Percentiles rank a stretch among this genome's conserved stretches.
These are phyloP conservation scores for Dromas ardeola DNA, from an alignment of 2,113 vertebrate species.

Conservation along the genomic window DNA sequence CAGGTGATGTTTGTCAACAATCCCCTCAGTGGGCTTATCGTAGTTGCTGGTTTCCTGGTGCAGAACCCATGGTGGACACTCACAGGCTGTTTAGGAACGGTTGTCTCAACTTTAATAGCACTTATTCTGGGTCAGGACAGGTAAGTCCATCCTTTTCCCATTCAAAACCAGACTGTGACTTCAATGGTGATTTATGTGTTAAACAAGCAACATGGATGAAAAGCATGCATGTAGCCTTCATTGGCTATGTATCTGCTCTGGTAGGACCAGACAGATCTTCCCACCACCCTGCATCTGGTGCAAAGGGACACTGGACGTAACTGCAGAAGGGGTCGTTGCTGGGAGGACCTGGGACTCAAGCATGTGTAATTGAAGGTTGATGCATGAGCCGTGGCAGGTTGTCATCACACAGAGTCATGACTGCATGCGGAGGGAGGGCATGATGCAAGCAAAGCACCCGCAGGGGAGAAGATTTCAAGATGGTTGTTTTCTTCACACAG, in stretches of 20 bases:
- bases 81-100: conserved; percentile 86
- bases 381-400: background rate
- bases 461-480: background rate
- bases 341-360: background rate
- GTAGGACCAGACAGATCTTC: background rate
- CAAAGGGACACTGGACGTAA: background rate
- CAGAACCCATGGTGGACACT: conserved; percentile 96
- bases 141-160: conserved; percentile 51
- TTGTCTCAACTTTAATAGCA: conserved; percentile 87
- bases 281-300: background rate
- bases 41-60: conserved; percentile 85
- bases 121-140: conserved; percentile 89
- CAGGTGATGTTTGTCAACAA: conserved; percentile 99
- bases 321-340: background rate
- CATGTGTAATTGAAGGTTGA: rapidly evolving
- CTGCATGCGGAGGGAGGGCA: background rate
- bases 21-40: conserved; percentile 88
- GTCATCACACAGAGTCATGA: background rate
- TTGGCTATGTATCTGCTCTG: background rate
- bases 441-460: rapidly evolving
- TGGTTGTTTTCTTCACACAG: conserved; percentile 53
- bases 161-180: background rate
- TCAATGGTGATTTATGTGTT: background rate
- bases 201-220: background rate
- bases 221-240: background rate